Percentiles rank a stretch among this genome's conserved stretches.
These are phyloP conservation scores for Stichodactyla mertensii DNA, from an alignment of 64 coral and sea anemone species.

Conservation along the genomic window DNA sequence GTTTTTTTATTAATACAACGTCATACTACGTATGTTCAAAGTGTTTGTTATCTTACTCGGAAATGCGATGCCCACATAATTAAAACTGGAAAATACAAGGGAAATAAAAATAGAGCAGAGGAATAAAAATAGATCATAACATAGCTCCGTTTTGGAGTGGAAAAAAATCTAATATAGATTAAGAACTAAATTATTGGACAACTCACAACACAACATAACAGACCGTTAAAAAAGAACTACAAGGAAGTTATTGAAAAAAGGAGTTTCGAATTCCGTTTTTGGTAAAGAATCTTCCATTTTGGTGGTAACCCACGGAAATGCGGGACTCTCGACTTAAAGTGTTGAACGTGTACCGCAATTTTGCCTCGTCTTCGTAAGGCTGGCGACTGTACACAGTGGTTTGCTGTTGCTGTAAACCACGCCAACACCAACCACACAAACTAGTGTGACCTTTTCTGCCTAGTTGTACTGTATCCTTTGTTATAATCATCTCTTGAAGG, in stretches of 20 bases:
- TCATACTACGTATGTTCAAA: neutral
- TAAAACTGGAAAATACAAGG: neutral
- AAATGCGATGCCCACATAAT: neutral
- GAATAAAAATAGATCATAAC: neutral
- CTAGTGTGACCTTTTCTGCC: too few species aligned
- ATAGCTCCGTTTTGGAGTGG: too few species aligned
- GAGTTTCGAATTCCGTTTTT: neutral
- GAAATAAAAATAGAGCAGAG: neutral
- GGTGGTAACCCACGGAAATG: neutral
- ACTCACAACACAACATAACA: neutral
- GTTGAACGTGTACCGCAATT: neutral
- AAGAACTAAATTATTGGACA: too few species aligned
- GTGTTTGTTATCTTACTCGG: neutral
- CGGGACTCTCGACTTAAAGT: conserved; percentile 1
- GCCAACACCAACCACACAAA: neutral
- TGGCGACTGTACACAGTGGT: neutral
- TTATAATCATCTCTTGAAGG: neutral
- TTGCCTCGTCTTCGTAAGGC: neutral
- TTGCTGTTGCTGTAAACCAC: too few species aligned
- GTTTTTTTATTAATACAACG: conserved; percentile 6
- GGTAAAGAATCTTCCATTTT: neutral
- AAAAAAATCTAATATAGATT: too few species aligned
- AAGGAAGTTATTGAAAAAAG: neutral
- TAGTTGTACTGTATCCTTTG: too few species aligned
- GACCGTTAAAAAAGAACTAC: neutral